Base-by-base conservation (phyloP, 1,140 invertebrate genomes). In the Anastrepha obliqua region DNA sequence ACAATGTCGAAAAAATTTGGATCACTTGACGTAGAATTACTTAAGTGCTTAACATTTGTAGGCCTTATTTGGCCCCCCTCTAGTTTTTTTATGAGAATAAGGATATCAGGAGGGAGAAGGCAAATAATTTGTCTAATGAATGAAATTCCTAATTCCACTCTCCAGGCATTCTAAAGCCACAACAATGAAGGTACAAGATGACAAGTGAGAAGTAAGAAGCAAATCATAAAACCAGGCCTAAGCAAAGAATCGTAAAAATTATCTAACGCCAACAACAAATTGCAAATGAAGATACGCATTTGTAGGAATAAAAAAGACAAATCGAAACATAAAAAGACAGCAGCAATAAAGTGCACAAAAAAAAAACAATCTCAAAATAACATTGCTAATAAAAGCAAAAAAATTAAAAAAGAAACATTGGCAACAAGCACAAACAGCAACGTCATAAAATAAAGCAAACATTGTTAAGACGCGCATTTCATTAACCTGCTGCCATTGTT, bases 381-480 rank as follows among this genome's bases (percentile, higher is more conserved):
- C 67, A 13, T 2, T 74, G 67, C 42, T 42, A 74, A 47, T 47
- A 74, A 74, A 42, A 47, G 8, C 47, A 55, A 51, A 81, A 55
- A 15, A 81, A 20, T 3, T 3, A 17, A 55, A 74, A 74, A 44
- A 1, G 29, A 65, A 20, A 65, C 64, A 11, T 55, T 55, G 42
- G 42, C 67, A 74, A 55, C 51, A 6, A 44, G 15, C 13, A 74
- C 42, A 44, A 29, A 7, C 74, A 20, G 17, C 20, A 42, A 55
- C 2, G 44, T 20, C n/a, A 51, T 55, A 81, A 81, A 81, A 81
- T 58, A 17, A 81, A 20, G 74, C 74, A 58, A 51, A 81, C n/a
- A 81, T 81, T 55, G 47, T 55, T 20, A 8, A 78, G 70, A 78
- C 44, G 70, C 44, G 44, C 44, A 51, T 47, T 78, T 81, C 74